Base-by-base conservation (phyloP, 1,140 invertebrate genomes). In the Penaeus indicus region DNA sequence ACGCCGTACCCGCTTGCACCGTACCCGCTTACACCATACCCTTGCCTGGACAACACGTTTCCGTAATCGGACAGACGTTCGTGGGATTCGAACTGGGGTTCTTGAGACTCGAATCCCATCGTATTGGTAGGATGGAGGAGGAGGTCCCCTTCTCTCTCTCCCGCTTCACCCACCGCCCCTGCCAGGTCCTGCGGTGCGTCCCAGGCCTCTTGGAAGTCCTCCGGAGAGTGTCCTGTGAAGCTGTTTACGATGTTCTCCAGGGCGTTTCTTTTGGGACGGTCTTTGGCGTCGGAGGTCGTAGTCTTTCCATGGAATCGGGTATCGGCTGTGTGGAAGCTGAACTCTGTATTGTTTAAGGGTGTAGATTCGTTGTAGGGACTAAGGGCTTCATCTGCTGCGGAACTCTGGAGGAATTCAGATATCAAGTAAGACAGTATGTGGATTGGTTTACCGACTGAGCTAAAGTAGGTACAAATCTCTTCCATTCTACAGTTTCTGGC, bases 291-390 rank as follows among this genome's bases (percentile, higher is more conserved):
- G 11, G 32, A 13, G 10, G 64, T 62, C 5, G 64, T 77, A 16
- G 13, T 79, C 38, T 86, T 19, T 8, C 25, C 64, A n/a, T 79
- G 72, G 1, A 11, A 47, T 3, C 11, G 27, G 7, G 79, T 27
- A 54, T 79, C n/a, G 11, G 75, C 63, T 18, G 67, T 79, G 60
- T 80, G 77, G 11, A 86, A 38, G 21, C 78, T 63, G 18, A 85
- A 25, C 21, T 86, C 75, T 47, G 75, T 79, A n/a, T 86, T 86
- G 32, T 86, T 79, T 32, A 80, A 86, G 21, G 84, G 42, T 10
- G 64, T 80, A 13, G 79, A 79, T 42, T 86, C 84, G 4, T 79
- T 86, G 61, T 64, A 86, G 61, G 79, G 72, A 38, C 79, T 80
- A 38, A 86, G 69, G 0, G 79, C 4, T n/a, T 86, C 84, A 8